phyloP scores from a whole-genome alignment of 2,888 invertebrate genomes.

The Drosophila birchii region DNA sequence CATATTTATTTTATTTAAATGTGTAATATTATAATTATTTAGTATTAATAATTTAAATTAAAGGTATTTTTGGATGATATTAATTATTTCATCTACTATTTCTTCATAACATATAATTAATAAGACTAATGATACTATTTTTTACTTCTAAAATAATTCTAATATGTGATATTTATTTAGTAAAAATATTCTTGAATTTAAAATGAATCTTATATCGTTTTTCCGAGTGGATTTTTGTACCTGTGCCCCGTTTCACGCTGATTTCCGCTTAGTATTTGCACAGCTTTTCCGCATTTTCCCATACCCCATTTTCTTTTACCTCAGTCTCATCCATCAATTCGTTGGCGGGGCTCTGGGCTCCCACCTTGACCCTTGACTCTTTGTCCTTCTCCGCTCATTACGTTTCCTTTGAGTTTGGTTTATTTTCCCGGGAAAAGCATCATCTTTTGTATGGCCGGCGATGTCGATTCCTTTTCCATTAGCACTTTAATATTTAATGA shows the following conservation, averaged over 20 bases:
- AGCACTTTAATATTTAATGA: conserved; percentile 75
- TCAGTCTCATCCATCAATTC: conserved; percentile 15
- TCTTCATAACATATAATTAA: no score
- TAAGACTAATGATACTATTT: no score
- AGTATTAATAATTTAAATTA: no score
- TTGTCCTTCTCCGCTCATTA: conserved; percentile 11
- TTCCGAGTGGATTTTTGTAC: neutral
- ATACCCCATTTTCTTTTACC: neutral
- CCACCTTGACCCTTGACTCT: conserved; percentile 1
- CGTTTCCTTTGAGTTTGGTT: conserved; percentile 21
- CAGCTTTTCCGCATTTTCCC: conserved; percentile 3
- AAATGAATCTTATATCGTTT: neutral
- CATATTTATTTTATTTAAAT: no score
- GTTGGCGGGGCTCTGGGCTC: neutral
- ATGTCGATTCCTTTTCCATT: conserved; percentile 59
- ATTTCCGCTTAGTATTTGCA: conserved; percentile 1
- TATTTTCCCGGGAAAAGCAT: conserved; percentile 11
- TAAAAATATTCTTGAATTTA: neutral
- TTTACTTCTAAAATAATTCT: no score
- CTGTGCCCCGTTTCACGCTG: neutral
- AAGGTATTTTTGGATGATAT: no score
- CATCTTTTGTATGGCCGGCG: conserved; percentile 15
- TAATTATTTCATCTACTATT: no score
- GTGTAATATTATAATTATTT: no score
- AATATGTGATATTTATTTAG: neutral